These are phyloP conservation scores for Axinella damicornis DNA, from an alignment of 37 sponge, comb jelly and placozoan genomes.

Conservation along the genomic window DNA sequence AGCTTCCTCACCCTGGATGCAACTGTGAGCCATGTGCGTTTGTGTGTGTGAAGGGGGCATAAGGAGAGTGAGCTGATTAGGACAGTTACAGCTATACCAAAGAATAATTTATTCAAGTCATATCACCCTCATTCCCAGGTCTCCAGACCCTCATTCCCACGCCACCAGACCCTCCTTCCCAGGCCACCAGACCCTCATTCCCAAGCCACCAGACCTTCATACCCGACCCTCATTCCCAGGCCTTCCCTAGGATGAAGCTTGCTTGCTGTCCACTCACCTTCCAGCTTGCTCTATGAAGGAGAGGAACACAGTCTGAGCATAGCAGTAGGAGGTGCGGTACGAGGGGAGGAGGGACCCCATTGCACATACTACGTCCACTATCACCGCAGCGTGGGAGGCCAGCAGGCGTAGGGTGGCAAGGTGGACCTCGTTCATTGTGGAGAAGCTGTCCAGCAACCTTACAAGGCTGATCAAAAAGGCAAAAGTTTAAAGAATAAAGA, in stretches of 20 bases:
- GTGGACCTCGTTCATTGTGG: constrained; percentile 27
- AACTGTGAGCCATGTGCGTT: background rate
- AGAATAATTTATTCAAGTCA: too few species aligned
- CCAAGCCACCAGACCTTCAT: too few species aligned
- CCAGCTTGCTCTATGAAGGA: constrained; percentile 55
- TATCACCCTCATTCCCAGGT: too few species aligned
- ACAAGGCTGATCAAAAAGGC: background rate
- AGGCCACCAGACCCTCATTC: too few species aligned
- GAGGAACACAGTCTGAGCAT: constrained; percentile 39
- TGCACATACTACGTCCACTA: constrained; percentile 35
- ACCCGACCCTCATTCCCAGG: too few species aligned
- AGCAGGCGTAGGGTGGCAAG: constrained; percentile 25
- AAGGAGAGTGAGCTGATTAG: too few species aligned
- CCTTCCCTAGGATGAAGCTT: too few species aligned
- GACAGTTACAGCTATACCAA: too few species aligned
- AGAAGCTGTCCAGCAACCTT: constrained; percentile 2
- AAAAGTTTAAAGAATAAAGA: too few species aligned
- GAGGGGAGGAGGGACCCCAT: constrained; percentile 55
- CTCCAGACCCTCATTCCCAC: too few species aligned
- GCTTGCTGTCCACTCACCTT: constrained; percentile 28
- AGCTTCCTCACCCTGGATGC: constrained; percentile 56
- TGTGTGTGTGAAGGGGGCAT: too few species aligned
- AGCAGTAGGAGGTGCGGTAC: constrained; percentile 50
- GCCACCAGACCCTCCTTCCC: too few species aligned
- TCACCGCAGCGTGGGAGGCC: constrained; percentile 57